Conservation (phyloP, 2,797 vertebrate genomes). For the Myripristis murdjan region DNA sequence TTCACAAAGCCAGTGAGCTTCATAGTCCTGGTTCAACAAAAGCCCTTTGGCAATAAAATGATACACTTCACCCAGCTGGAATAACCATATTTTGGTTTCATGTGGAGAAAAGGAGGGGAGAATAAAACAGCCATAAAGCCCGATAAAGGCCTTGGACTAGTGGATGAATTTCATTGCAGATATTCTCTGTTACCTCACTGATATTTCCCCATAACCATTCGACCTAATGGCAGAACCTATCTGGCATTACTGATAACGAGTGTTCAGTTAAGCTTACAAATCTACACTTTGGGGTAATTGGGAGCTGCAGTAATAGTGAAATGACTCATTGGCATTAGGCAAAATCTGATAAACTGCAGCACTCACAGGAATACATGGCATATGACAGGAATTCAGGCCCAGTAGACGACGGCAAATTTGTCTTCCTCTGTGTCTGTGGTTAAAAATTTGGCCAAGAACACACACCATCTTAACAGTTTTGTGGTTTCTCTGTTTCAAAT, state of each 20-base stretch:
- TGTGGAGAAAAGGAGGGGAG: not conserved
- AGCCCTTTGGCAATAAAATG: conserved; percentile 55
- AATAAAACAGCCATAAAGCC: conserved; percentile 63
- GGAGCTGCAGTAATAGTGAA: not conserved
- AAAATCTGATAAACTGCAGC: not conserved
- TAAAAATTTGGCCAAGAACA: not conserved
- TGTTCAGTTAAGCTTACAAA: not conserved
- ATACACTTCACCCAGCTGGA: conserved; percentile 70
- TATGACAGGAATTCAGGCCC: not conserved
- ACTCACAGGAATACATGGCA: not conserved
- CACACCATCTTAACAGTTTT: too few species aligned
- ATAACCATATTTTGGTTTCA: conserved; percentile 59
- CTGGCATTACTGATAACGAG: not conserved
- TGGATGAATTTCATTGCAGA: conserved; percentile 72
- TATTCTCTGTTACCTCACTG: conserved; percentile 60
- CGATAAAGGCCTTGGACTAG: conserved; percentile 62
- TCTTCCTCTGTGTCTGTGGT: not conserved
- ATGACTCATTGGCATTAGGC: not conserved
- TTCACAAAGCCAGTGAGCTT: conserved; percentile 56
- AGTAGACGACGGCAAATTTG: too few species aligned
- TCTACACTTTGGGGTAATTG: not conserved
- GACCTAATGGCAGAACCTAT: conserved; percentile 22
- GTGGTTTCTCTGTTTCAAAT: too few species aligned
- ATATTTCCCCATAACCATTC: conserved; percentile 64
- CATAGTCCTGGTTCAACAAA: conserved; percentile 54